Evolutionary conservation across 2,888 invertebrate species (phyloP), one percentile per base, ranked within the genome.

Genomic region (Mycogona germanica): DNA sequence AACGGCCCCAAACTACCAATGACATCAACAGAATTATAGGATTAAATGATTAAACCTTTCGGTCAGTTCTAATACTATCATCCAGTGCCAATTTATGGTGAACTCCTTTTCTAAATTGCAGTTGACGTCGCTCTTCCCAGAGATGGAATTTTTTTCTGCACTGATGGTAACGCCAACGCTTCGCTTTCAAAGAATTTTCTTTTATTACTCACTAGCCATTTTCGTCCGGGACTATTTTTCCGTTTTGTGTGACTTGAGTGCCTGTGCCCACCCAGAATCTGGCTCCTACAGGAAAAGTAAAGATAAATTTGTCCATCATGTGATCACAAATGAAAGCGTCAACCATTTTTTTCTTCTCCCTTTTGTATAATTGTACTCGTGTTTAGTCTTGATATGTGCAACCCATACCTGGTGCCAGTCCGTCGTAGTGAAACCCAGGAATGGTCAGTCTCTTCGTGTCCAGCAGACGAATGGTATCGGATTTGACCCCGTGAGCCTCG

Each of bases 251-350:
- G 0, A 91, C 89, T 66, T 88, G 87, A 25, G 91, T 84, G 0
- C 91, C 91, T 55, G 84, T 81, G 9, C 92, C 92, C 1, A 83
- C 81, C 86, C 87, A 88, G 71, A 92, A 91, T 69, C 82, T 85
- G 1, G 85, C 63, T 40, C 60, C 61, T 62, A 51, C 2, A 46
- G 7, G 9, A 46, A 42, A 42, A 14, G 12, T 42, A 9, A 14
- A 12, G 19, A 42, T 14, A 19, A 14, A 17, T 9, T 9, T 42
- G 12, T 35, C n/a, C 35, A 35, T 12, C 35, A 42, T 14, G 9
- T 19, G 42, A 42, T 14, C 28, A 7, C 4, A 12, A 42, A n/a
- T 30, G 37, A 25, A 56, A 17, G 3, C 23, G 21, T 55, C 37
- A n/a, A n/a, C n/a, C n/a, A n/a, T n/a, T n/a, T n/a, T n/a, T n/a